Conservation (phyloP, 2,888 invertebrate species). For the Lochmaea crataegi region DNA sequence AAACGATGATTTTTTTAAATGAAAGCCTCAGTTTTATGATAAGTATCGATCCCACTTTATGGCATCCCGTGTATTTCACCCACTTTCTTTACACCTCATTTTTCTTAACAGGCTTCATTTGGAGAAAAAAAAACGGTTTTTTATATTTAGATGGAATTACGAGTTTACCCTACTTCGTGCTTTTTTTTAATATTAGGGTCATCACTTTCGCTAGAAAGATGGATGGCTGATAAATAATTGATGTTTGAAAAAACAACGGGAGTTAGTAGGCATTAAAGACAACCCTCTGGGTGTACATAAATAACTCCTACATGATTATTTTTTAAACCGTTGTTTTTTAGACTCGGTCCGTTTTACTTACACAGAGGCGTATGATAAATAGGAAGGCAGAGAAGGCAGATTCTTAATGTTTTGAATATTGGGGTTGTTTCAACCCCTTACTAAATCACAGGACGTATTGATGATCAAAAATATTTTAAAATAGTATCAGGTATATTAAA, state of each 20-base stretch:
- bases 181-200: conserved; percentile 20
- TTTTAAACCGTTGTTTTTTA: conserved; percentile 14
- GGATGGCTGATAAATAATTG: conserved; percentile 29
- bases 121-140: conserved; percentile 8
- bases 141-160: conserved; percentile 3
- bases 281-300: conserved; percentile 24
- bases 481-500: too few species aligned
- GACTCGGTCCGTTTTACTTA: background rate
- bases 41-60: background rate
- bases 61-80: background rate
- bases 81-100: background rate
- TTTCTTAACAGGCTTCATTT: background rate
- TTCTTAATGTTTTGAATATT: too few species aligned
- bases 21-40: too few species aligned
- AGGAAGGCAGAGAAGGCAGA: too few species aligned
- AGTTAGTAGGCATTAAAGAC: conserved; percentile 21
- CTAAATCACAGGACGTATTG: too few species aligned
- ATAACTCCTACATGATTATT: conserved; percentile 27
- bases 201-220: conserved; percentile 16
- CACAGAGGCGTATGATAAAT: background rate
- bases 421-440: too few species aligned
- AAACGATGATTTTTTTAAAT: too few species aligned
- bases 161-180: background rate
- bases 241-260: conserved; percentile 21
- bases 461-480: too few species aligned